phyloP scores from a whole-genome alignment of 2,888 invertebrate genomes.

The Alentia gelatinosa region DNA sequence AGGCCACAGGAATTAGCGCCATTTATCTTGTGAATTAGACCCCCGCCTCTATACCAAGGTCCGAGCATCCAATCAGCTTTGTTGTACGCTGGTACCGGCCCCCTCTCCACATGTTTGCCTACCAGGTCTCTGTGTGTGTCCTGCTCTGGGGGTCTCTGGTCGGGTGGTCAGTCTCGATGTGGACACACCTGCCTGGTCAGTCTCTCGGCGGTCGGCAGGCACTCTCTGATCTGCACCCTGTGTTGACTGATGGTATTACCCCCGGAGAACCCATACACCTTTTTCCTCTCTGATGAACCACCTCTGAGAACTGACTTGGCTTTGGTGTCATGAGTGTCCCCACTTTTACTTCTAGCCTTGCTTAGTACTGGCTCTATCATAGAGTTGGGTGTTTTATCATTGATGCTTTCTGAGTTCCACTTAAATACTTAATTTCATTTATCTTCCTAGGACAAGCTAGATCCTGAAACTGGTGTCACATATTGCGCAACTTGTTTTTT shows the following conservation, averaged over 20 bases:
- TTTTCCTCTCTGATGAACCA: neutral
- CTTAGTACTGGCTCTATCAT: neutral
- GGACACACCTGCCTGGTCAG: neutral
- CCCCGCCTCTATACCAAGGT: neutral
- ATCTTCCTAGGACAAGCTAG: too few species aligned
- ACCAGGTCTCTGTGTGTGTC: neutral
- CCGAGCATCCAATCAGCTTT: neutral
- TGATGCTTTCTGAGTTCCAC: too few species aligned
- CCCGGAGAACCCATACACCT: neutral
- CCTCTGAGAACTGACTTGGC: neutral
- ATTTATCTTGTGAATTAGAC: conserved; percentile 1
- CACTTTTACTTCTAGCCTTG: neutral
- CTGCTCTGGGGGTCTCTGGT: neutral
- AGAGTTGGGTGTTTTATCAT: neutral
- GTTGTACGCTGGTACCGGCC: neutral
- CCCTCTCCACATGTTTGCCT: neutral
- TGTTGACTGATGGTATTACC: neutral
- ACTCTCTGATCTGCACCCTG: neutral
- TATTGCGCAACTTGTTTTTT: too few species aligned
- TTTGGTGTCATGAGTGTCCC: too few species aligned
- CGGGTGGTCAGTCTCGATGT: neutral
- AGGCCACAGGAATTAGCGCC: conserved; percentile 1
- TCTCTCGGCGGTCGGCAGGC: neutral
- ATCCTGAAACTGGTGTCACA: too few species aligned
- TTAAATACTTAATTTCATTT: too few species aligned